Base-by-base conservation (phyloP, 1,140 invertebrate genomes). In the Pissodes strobi region DNA sequence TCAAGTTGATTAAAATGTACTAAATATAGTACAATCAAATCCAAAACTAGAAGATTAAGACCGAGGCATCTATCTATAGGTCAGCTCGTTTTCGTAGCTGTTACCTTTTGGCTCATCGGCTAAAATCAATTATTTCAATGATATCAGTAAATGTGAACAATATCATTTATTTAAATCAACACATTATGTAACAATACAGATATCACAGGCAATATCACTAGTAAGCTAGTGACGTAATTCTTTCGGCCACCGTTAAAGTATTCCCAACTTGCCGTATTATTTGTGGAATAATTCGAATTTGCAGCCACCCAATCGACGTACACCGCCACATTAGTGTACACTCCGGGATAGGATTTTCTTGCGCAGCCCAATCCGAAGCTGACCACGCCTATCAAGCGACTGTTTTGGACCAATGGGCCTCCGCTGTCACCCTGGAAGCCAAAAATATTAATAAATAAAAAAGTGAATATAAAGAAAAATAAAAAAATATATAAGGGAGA, bases 341-440 rank as follows among this genome's bases (percentile, higher is more conserved):
- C 85, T 22, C 86, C 86, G 6, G 87, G 86, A 66, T 80, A 82
- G 8, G 78, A 79, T 0, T 82, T 78, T 60, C 80, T 69, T 4
- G 81, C 86, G 66, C 87, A 89, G 0, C 82, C 82, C 21, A 81
- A 72, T 9, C 87, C 87, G 82, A 84, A 88, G 5, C 85, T 87
- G 0, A 86, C 82, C 2, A 88, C 72, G 15, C 86, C 87, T 60
- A 80, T 78, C 9, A 86, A 69, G 46, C 74, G 77, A 19, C 76
- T 77, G n/a, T 79, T 68, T 12, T 76, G 66, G 8, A 82, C 78
- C 6, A 84, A 66, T 8, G 83, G 83, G 15, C 83, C 83, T 34
- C 83, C 83, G 23, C 80, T 82, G 70, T 84, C 83, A 41, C 82
- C 83, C 77, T 84, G 64, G 21, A 69, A 69, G 17, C 27, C 1